phyloP scores from a whole-genome alignment of 2,797 vertebrate genomes.

The Syngnathus acus region DNA sequence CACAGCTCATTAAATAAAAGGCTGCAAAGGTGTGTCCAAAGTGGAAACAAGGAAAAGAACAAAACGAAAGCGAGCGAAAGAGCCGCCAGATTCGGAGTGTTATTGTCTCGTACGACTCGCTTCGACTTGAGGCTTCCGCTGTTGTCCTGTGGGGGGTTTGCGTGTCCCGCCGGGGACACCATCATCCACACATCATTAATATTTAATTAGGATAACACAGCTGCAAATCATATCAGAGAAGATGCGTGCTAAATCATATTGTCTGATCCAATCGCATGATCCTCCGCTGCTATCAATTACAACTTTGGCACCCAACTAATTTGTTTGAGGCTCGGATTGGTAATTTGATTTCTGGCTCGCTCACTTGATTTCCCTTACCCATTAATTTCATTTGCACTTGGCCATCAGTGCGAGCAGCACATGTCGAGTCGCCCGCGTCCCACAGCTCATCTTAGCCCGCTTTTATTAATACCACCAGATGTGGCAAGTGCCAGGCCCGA shows the following conservation, averaged over 20 bases:
- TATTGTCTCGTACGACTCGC: conserved; percentile 37
- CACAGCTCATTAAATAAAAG: conserved; percentile 60
- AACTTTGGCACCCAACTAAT: conserved; percentile 78
- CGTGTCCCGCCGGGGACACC: conserved; percentile 34
- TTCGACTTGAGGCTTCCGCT: conserved; percentile 18
- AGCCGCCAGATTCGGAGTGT: conserved; percentile 44
- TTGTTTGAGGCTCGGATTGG: conserved; percentile 69
- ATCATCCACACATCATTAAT: conserved; percentile 64
- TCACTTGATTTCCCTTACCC: conserved; percentile 78
- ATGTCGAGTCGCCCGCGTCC: conserved; percentile 70
- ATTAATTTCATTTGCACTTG: conserved; percentile 78
- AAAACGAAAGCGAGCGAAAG: conserved; percentile 43
- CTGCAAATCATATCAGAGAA: conserved; percentile 72
- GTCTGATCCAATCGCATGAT: conserved; percentile 68
- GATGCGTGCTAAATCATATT: conserved; percentile 65
- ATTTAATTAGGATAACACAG: conserved; percentile 71
- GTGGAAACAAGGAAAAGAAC: background rate
- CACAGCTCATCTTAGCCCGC: conserved; percentile 70
- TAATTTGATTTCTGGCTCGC: conserved; percentile 76
- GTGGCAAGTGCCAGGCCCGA: conserved; percentile 53
- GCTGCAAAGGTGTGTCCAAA: conserved; percentile 13
- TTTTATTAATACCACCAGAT: conserved; percentile 66
- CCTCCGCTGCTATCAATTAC: conserved; percentile 75
- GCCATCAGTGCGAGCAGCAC: conserved; percentile 68
- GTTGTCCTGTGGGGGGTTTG: conserved; percentile 34